Percentiles rank a stretch among this genome's conserved stretches.
Conservation (phyloP, 2,797 vertebrate genomes). For the Scyliorhinus canicula region DNA sequence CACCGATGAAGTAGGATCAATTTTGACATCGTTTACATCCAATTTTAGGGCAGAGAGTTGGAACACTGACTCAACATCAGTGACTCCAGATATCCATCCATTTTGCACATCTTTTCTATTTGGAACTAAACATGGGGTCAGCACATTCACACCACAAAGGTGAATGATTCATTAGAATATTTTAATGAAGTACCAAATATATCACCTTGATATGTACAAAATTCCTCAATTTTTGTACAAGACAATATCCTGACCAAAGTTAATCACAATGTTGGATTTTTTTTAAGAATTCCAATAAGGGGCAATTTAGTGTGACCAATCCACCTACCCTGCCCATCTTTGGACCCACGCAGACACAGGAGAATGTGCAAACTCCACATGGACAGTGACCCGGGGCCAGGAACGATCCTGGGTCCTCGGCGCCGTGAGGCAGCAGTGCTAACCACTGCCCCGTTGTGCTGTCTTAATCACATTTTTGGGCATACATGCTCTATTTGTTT, state of each 20-base stretch:
- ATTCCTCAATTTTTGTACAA: background rate
- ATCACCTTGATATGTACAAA: background rate
- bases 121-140: background rate
- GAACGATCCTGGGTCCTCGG: too few species aligned
- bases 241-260: background rate
- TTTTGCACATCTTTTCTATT: background rate
- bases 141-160: background rate
- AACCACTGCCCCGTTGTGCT: too few species aligned
- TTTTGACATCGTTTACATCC: background rate
- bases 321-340: too few species aligned
- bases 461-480: too few species aligned
- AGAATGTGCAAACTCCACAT: too few species aligned
- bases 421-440: too few species aligned
- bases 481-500: background rate
- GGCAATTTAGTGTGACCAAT: too few species aligned
- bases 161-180: background rate
- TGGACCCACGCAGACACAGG: too few species aligned
- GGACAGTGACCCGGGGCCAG: too few species aligned
- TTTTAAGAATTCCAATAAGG: too few species aligned
- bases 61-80: background rate
- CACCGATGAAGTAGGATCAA: background rate
- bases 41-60: background rate
- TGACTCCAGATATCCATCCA: background rate
- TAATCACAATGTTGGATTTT: background rate
- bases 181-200: background rate